Evolutionary conservation across 2,888 invertebrate species (phyloP).

Genomic region (Amiota minor): DNA sequence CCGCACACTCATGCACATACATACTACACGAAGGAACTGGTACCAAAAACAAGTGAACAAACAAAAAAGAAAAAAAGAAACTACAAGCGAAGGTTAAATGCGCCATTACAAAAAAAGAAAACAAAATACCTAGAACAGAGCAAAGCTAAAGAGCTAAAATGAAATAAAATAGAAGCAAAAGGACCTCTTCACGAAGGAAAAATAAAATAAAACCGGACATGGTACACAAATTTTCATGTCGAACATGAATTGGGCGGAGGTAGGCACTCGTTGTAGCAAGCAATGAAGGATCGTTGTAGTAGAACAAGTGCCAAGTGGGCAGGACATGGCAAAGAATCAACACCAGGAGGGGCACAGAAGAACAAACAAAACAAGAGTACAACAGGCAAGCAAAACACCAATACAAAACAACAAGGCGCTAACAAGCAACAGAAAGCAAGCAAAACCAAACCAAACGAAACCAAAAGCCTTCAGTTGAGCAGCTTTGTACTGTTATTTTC

Average conservation of each 20-base stretch:
- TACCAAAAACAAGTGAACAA: constrained; percentile 29
- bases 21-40: no score
- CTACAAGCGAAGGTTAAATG: constrained; percentile 34
- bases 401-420: not conserved
- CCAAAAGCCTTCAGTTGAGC: constrained; percentile 18
- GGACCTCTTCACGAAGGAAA: not conserved
- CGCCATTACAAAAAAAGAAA: constrained; percentile 18
- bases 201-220: constrained; percentile 39
- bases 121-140: constrained; percentile 14
- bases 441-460: constrained; percentile 5
- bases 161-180: not conserved
- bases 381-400: no score
- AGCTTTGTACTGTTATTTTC: constrained; percentile 65
- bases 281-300: not conserved
- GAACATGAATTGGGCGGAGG: constrained; percentile 55
- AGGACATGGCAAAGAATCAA: not conserved
- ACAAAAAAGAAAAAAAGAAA: constrained; percentile 8
- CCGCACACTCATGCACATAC: not conserved
- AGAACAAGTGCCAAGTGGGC: not conserved
- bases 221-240: constrained; percentile 61
- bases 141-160: not conserved
- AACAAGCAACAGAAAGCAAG: constrained; percentile 15
- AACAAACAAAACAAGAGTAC: no score
- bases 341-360: no score
- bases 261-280: not conserved